phyloP scores from a whole-genome alignment of 2,113 vertebrate species.

The Tauraco erythrolophus region DNA sequence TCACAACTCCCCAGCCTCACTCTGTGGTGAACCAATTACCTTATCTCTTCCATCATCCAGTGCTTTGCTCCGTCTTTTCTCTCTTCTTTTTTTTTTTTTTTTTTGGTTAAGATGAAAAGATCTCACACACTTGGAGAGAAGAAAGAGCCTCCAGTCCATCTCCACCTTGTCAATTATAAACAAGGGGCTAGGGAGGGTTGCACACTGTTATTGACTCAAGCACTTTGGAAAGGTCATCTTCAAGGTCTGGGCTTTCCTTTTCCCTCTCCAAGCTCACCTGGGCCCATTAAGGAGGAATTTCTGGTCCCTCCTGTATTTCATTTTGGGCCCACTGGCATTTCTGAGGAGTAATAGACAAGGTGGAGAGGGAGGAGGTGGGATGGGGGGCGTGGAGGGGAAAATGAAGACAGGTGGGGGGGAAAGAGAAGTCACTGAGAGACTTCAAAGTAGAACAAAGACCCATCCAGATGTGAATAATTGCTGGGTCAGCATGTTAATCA shows the following conservation, averaged over 20 bases:
- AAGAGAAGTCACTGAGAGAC: slow-evolving; percentile 67
- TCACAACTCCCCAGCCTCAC: background rate
- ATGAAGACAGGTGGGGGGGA: slow-evolving; percentile 53
- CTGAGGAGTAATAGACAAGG: slow-evolving; percentile 25
- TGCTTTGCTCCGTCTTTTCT: background rate
- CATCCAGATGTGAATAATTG: slow-evolving; percentile 77
- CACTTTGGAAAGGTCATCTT: slow-evolving; percentile 66
- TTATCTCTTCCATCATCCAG: background rate
- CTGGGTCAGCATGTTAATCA: slow-evolving; percentile 72
- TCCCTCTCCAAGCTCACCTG: slow-evolving; percentile 61
- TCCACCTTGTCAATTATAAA: slow-evolving; percentile 57
- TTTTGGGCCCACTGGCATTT: slow-evolving; percentile 51
- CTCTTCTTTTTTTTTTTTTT: background rate
- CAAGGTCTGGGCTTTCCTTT: slow-evolving; percentile 53
- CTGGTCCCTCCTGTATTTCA: background rate
- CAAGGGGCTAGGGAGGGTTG: background rate
- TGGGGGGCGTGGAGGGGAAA: background rate
- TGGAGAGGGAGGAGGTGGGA: slow-evolving; percentile 33
- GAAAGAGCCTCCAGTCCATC: slow-evolving; percentile 57
- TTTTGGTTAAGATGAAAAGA: slow-evolving; percentile 40
- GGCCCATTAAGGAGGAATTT: slow-evolving; percentile 72
- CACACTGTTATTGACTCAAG: slow-evolving; percentile 51
- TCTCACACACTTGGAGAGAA: background rate
- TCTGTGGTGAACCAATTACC: background rate
- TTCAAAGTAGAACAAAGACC: slow-evolving; percentile 70